Base-by-base conservation (phyloP, 2,888 invertebrate species). In the Drosophila helvetica region DNA sequence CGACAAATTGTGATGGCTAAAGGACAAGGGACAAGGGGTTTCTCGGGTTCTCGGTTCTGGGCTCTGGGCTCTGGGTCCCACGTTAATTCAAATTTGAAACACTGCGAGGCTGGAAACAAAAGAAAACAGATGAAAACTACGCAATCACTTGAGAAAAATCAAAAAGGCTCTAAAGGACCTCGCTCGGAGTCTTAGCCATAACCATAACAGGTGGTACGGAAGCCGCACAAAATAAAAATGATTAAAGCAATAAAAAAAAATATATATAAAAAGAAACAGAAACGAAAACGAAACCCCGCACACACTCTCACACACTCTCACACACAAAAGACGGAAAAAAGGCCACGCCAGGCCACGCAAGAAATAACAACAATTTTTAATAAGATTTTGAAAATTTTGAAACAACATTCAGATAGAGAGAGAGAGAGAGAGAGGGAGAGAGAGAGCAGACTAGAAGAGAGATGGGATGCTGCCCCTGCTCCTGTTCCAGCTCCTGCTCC, bases 151-250 rank as follows among this genome's bases (percentile, higher is more conserved):
- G 88, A 88, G 88, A 88, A 88, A 88, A 90, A 88, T 90, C 88
- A 88, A 82, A 78, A 80, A 75, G 79, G 78, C 73, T 64, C 52
- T 55, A 68, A 73, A 88, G 87, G 89, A 84, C 75, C 79, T 81
- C 72, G 57, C 57, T 57, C 47, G 61, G 22, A 22, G 43, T 22
- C 50, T 18, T 33, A 54, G 19, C 63, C 57, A 30, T 71, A 75
- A 55, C 25, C 74, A 82, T 85, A 90, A 90, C 90, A 90, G 90
- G 90, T 90, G 90, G 90, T 88, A 87, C 91, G 90, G 90, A 90
- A 90, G 89, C 90, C 90, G 84, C 88, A 90, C 83, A 90, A 90
- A 80, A 88, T 88, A 84, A 81, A 88, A 80, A 84, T 89, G 80
- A 89, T 83, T 88, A 90, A 90, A 83, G 78, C 77, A 85, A 83